Base-by-base conservation (phyloP, 2,113 vertebrate species). In the Sander vitreus region DNA sequence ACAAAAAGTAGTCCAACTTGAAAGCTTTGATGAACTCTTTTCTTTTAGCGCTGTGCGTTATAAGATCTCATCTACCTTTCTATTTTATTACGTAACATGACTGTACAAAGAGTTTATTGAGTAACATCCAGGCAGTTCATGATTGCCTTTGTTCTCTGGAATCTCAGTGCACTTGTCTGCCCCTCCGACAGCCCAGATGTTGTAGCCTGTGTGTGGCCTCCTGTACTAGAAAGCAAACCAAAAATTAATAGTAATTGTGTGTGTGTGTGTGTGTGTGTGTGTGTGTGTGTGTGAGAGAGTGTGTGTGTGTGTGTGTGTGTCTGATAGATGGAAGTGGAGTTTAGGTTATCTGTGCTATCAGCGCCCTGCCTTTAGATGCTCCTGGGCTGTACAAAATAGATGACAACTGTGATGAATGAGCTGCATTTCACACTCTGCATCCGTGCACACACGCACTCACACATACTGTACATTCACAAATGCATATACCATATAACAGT, bases 331-430 rank as follows among this genome's bases (percentile, higher is more conserved):
- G 73, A 85, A 81, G 81, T 75, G 55, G 54, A 76, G 76, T 82
- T 80, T 80, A 88, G 83, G 88, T 90, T 90, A 88, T 92, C 88
- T 76, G 77, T 71, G 73, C 72, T 83, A 83, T 89, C 81, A 78
- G 76, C 47, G 54, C 81, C 73, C 76, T 84, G 69, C 82, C 75
- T 87, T 89, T 73, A 87, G 77, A 82, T 82, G 85, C 80, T 93
- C 54, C 87, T 81, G 69, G 89, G 39, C 85, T 76, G 50, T 79
- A 85, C 81, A 83, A 68, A 83, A 84, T 60, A 84, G 78, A 87
- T 88, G 88, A 89, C 89, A 91, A 79, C 33, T 64, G 76, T 91
- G 89, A 92, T 88, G 81, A 90, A 92, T 89, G 84, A 87, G 79
- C 69, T 74, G 60, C 72, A 88, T 90, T 87, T 88, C 69, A 83